Evolutionary conservation across 2,888 invertebrate genomes (phyloP), one percentile per base, ranked within the genome.

Genomic region (Gonocerus acuteangulatus): DNA sequence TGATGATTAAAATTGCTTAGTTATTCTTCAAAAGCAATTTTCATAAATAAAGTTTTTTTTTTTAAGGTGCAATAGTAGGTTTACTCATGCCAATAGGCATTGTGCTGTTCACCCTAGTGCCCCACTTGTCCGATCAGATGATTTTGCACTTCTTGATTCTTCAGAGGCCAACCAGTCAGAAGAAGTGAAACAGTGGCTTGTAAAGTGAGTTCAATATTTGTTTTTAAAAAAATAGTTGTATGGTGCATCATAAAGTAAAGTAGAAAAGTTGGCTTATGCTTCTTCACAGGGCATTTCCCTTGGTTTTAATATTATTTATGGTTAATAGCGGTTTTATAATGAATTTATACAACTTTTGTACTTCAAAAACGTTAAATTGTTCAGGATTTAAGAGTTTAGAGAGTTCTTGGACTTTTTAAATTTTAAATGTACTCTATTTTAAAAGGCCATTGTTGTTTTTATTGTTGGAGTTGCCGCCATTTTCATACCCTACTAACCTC

Each of bases 51-150:
- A 45, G 4, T 6, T 3, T 4, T 39, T 9, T 39, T 39, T 56
- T 66, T 68, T 56, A 60, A 71, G 77, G 52, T 87, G 87, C 72
- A 76, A 76, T 34, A 82, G 81, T 72, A 75, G 85, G 64, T 87
- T 87, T 71, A 86, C 86, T 1, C 87, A 87, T 73, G 86, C 87
- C 1, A 87, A 87, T 72, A 76, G 87, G 23, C 86, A 85, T 68
- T 87, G 87, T 71, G 80, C 83, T 1, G 80, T 83, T 64, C 87
- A 87, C 74, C 86, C 86, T 0, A 80, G 80, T 63, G 79, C 80
- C 1, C 78, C 79, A 18, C 72, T 81, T 1, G 75, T 76, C 13
- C 72, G 80, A 42, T 76, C 77, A 42, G 77, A 77, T 74, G 74
- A 79, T 61, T 76, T 77, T 62, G 76, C 77, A 1, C 67, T 78